Evolutionary conservation across 1,140 invertebrate genomes (phyloP), one percentile per base, ranked within the genome.

Genomic region (Sinonovacula constricta): DNA sequence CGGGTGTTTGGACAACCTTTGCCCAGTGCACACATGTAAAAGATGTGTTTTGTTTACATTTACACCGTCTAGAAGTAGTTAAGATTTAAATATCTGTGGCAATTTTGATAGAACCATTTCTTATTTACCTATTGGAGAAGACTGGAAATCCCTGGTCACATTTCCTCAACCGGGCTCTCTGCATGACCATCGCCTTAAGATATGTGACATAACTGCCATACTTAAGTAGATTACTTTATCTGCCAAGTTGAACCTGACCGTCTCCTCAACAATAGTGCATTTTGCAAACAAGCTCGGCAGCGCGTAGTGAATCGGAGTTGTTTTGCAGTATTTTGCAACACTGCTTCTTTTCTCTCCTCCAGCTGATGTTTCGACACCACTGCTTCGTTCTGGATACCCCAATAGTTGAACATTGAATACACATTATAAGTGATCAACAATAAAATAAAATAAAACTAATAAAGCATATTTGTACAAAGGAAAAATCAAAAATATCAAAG

Each of bases 351-450:
- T 2, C 18, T 30, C 3, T 66, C 53, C 2, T 24, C 33, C 3
- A 24, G 18, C 1, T 7, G 49, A 53, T 62, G 28, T 22, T 62
- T 51, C 0, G 57, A 33, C n/a, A 76, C 62, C 5, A 76, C 26
- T 10, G 49, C 72, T 31, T 57, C 63, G 39, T 76, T 60, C 0
- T 26, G 3, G 18, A 66, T 28, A 0, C 60, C 62, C 72, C 72
- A 76, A 53, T 76, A 76, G 14, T 28, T 5, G 51, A 66, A 56
- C n/a, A n/a, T n/a, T n/a, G n/a, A n/a, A n/a, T n/a, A n/a, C n/a
- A n/a, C n/a, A n/a, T n/a, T n/a, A n/a, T n/a, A n/a, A n/a, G n/a
- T n/a, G n/a, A n/a, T n/a, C n/a, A n/a, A n/a, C n/a, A n/a, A n/a
- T n/a, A n/a, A n/a, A n/a, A n/a, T n/a, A n/a, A n/a, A n/a, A n/a